A percentile compares a stretch with the other conserved stretches of the same genome.
Conservation (phyloP, 2,797 vertebrate genomes). For the Xenopus petersii region DNA sequence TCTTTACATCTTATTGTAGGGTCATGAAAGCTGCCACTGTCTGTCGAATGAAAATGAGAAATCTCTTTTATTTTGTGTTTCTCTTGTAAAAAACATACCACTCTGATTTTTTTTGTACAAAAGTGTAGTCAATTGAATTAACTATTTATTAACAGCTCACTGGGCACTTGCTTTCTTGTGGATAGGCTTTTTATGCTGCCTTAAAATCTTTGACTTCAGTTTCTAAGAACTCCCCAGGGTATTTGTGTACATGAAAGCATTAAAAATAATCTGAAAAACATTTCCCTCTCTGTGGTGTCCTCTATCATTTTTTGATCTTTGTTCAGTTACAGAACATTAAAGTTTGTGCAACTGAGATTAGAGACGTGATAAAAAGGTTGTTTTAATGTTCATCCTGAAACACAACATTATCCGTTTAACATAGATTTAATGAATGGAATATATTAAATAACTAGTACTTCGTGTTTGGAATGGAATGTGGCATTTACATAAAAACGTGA, state of each 20-base stretch:
- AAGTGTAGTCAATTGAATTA: conserved; percentile 52
- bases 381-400: conserved; percentile 15
- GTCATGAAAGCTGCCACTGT: not conserved
- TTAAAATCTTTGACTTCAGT: conserved; percentile 20
- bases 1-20: not conserved
- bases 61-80: conserved; percentile 41
- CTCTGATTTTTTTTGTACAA: conserved; percentile 42
- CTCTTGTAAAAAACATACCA: conserved; percentile 34
- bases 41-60: conserved; percentile 1
- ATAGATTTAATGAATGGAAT: too few species aligned
- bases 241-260: conserved; percentile 28
- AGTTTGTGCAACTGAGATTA: conserved; percentile 6
- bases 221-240: conserved; percentile 7
- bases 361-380: conserved; percentile 14
- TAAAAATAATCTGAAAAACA: conserved; percentile 12
- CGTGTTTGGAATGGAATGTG: too few species aligned
- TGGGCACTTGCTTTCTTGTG: conserved; percentile 25
- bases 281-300: conserved; percentile 9
- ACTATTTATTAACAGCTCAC: conserved; percentile 40
- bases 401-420: not conserved
- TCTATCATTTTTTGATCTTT: conserved; percentile 18
- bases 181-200: conserved; percentile 27
- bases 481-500: too few species aligned
- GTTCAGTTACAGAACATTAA: conserved; percentile 8
- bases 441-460: too few species aligned